Evolutionary conservation across 2,888 invertebrate genomes (phyloP).

Genomic region (Timema cristinae): DNA sequence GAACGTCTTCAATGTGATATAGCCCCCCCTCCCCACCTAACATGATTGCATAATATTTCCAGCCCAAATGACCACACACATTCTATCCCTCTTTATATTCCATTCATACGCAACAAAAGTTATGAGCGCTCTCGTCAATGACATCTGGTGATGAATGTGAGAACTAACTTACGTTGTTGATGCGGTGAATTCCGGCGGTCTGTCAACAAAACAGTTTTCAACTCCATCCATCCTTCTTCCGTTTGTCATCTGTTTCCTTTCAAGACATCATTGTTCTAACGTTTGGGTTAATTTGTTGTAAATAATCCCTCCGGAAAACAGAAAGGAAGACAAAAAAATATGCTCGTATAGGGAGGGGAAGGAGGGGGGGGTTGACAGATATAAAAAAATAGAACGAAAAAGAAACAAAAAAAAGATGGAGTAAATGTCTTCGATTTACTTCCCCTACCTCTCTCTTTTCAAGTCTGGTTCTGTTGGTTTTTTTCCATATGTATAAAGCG

Average conservation of each 20-base stretch:
- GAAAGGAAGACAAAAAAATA: constrained; percentile 8
- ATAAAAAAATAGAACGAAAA: background rate
- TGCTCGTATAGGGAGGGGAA: constrained; percentile 2
- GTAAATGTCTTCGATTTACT: constrained; percentile 11
- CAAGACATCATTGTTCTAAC: constrained; percentile 10
- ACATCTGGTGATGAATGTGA: constrained; percentile 13
- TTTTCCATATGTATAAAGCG: constrained; percentile 7
- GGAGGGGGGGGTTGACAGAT: background rate
- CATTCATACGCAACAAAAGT: too few species aligned
- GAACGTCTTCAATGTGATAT: too few species aligned
- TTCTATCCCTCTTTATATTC: background rate
- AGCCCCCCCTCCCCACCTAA: too few species aligned
- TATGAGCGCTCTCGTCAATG: background rate
- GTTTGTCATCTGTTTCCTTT: too few species aligned
- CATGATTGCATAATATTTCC: too few species aligned
- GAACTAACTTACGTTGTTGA: background rate
- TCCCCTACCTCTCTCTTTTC: background rate
- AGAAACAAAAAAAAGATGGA: constrained; percentile 7
- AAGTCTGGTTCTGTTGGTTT: background rate
- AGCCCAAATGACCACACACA: background rate
- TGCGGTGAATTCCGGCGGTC: background rate
- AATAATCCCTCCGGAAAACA: constrained; percentile 20
- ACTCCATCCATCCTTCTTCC: too few species aligned
- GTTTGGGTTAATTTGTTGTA: constrained; percentile 26
- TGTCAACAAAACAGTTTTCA: too few species aligned